Evolutionary conservation across 2,888 invertebrate genomes (phyloP), one percentile per base, ranked within the genome.

Genomic region (Pterobdella sp.): DNA sequence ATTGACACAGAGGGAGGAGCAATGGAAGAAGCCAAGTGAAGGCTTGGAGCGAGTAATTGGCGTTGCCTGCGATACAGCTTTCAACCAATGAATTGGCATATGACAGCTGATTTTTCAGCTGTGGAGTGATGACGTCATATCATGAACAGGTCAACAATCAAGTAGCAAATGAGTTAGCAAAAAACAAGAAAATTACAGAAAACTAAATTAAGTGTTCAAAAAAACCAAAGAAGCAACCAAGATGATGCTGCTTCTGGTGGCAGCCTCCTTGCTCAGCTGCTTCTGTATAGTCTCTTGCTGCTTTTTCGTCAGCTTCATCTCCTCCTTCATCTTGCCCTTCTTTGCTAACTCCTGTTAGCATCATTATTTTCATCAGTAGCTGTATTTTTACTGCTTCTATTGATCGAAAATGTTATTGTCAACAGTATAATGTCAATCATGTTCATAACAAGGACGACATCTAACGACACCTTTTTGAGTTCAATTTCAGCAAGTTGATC

Each of bases 401-500:
- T 64, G 65, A 26, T 14, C 26, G 29, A 22, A 18, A 22, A 18
- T 64, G n/a, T 18, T 22, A 14, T 10, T 64, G 10, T 64, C 14
- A 18, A 64, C 14, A 64, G 14, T 64, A 22, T 18, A 22, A 49
- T 49, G n/a, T 49, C 52, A 14, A 18, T 18, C 14, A 49, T 14
- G n/a, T 49, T 49, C n/a, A 49, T 18, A 14, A 49, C 14, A 14
- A 49, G n/a, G 10, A 49, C 52, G n/a, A 49, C n/a, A 18, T 49
- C 14, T 49, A 49, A 49, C n/a, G 10, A 18, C 52, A 34, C 84
- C 79, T 93, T 88, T n/a, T 92, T 87, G 72, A 96, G 85, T 81
- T 95, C 93, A 78, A 94, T 84, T 83, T 97, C 97, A 80, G 95
- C 96, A 80, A 94, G 87, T 83, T 98, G 97, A 76, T 97, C 97